These are phyloP conservation scores for Phania funesta DNA, from an alignment of 2,888 invertebrate species.

Conservation along the genomic window DNA sequence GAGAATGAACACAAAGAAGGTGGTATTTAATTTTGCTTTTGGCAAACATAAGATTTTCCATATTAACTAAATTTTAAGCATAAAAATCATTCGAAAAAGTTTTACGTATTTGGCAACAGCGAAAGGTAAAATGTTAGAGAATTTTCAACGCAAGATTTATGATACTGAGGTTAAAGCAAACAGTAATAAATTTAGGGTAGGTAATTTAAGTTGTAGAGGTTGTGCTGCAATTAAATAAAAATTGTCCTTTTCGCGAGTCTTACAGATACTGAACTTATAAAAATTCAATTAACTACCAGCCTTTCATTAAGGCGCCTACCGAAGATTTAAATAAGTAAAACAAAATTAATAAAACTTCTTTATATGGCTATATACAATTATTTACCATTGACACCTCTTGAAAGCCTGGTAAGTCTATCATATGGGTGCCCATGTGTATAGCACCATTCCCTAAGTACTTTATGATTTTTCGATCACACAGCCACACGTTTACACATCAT, in stretches of 20 bases:
- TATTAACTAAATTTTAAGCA: conserved; percentile 26
- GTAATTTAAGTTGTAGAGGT: too few relatives aligned
- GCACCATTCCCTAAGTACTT: background rate
- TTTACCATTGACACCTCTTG: conserved; percentile 17
- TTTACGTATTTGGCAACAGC: background rate
- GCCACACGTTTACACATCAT: conserved; percentile 3
- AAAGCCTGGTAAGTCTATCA: conserved; percentile 24
- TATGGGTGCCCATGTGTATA: background rate
- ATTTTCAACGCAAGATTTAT: conserved; percentile 53
- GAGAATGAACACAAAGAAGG: background rate
- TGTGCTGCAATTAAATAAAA: too few relatives aligned
- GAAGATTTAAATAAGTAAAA: too few relatives aligned
- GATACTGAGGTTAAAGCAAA: background rate
- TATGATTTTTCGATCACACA: background rate
- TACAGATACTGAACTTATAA: too few relatives aligned
- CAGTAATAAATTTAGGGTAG: background rate
- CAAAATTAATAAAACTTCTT: background rate
- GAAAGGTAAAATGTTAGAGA: background rate
- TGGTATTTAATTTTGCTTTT: background rate
- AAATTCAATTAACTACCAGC: background rate
- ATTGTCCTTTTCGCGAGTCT: too few relatives aligned
- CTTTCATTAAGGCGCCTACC: too few relatives aligned
- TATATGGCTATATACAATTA: background rate
- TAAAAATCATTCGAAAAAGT: conserved; percentile 43
- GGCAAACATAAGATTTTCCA: background rate